Evolutionary conservation across 2,797 vertebrate species (phyloP), one percentile per base, ranked within the genome.

Genomic region (Petrocephalus schoutedeni): DNA sequence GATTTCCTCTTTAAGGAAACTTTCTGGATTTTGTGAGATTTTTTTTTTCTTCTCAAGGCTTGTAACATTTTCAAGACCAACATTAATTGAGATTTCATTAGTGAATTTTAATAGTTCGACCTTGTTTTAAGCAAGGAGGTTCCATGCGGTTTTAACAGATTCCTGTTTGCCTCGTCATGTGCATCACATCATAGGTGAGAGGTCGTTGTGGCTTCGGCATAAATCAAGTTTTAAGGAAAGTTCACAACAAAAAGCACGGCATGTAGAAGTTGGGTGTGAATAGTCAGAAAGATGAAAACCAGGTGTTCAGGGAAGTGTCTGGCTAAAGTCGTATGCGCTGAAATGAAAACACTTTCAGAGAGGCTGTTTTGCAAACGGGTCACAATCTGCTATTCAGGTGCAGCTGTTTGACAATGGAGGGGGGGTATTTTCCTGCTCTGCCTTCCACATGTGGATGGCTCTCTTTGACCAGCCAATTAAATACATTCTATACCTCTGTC

Each of bases 381-480:
- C 82, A 56, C 53, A 54, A 56, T 32, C 23, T 58, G 56, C 53
- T 86, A 86, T 58, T 53, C 56, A 56, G 32, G 56, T 86, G 53
- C 53, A 32, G 84, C 84, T 86, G 28, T 57, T 58, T 23, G 23
- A 23, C 53, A 86, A 41, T 21, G 80, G 80, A 45, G 45, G 80
- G 80, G 67, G 28, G 67, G 53, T 41, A 10, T 19, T 64, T 87
- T 77, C 92, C 91, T 92, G 90, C 67, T 86, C 8, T 0, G n/a
- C 53, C 67, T 90, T 92, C 85, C 91, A 92, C 91, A 90, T 28
- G 0, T 23, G 89, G 74, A 61, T 83, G 80, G 28, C 45, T 80
- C 28, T 23, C 91, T 59, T 89, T 93, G 94, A 94, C 91, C 91
- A 86, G 36, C 85, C 93, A 93, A 94, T 93, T 93, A 93, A 93